Evolutionary conservation across 2,888 invertebrate genomes (phyloP).

Genomic region (Acrobasis consociella): DNA sequence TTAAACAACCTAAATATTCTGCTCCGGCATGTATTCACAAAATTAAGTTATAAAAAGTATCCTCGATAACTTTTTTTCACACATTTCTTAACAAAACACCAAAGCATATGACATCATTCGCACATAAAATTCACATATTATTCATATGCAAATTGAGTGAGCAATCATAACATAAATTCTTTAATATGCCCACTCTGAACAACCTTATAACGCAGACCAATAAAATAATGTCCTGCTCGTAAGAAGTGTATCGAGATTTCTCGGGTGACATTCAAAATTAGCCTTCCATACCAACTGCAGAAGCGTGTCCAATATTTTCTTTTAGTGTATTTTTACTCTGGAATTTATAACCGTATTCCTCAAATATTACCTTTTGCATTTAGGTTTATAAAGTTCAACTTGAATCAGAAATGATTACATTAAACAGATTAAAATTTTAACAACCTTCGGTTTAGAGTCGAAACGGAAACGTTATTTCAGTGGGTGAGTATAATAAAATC

Average conservation of each 20-base stretch:
- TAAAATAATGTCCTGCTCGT: conserved; percentile 46
- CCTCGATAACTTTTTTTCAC: conserved; percentile 48
- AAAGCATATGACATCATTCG: conserved; percentile 62
- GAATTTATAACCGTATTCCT: conserved; percentile 32
- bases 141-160: conserved; percentile 71
- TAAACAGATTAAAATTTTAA: conserved; percentile 23
- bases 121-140: conserved; percentile 68
- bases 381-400: conserved; percentile 27
- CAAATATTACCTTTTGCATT: conserved; percentile 28
- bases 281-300: conserved; percentile 40
- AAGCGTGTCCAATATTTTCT: conserved; percentile 38
- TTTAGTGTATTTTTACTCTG: conserved; percentile 31
- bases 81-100: conserved; percentile 54
- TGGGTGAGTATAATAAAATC: conserved; percentile 23
- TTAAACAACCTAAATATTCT: conserved; percentile 10
- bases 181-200: conserved; percentile 56
- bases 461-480: conserved; percentile 21
- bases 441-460: conserved; percentile 17
- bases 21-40: conserved; percentile 28
- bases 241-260: conserved; percentile 40
- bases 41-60: conserved; percentile 44
- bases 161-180: conserved; percentile 70
- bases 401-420: conserved; percentile 20
- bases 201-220: conserved; percentile 47
- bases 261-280: conserved; percentile 42